Evolutionary conservation across 2,888 invertebrate species (phyloP), one percentile per base, ranked within the genome.

Genomic region (Drosophila macrothrix): DNA sequence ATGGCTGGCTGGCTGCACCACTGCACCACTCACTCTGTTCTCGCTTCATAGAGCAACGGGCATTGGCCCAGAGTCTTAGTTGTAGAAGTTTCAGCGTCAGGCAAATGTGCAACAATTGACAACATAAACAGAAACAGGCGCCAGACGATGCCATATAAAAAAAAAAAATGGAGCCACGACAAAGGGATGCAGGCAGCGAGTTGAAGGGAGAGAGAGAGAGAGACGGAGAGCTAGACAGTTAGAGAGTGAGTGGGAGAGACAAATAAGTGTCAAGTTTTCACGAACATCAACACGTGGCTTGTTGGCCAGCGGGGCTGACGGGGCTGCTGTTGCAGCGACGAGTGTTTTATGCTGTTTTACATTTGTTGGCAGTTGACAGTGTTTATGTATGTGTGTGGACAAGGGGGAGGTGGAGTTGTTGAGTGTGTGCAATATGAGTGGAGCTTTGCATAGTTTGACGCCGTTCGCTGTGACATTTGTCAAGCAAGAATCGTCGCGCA

Each of bases 241-340:
- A 12, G 29, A 28, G 52, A 33, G 53, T 46, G 59, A 61, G 68
- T 66, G 61, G 16, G 16, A 73, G 61, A 74, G 69, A 85, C 88
- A 85, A 85, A 87, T 84, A 85, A 87, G 88, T 85, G 85, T 87
- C 83, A 85, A 83, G 85, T 85, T 85, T 85, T 84, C 85, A 84
- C 79, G 79, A 87, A 76, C 85, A 83, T 71, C 84, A 82, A 77
- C 75, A 71, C 69, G 71, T 62, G 64, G 58, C 37, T 58, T 52
- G 68, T 53, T 16, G 22, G 39, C 52, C 50, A 56, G 37, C 28
- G 33, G 31, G 39, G 14, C 46, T 53, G 22, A 37, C 4, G 25
- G 31, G 25, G 9, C 16, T 52, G 62, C 64, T 62, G 59, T 60
- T 69, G 71, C 65, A 71, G 66, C 67, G 73, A 78, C 79, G 79